Evolutionary conservation across 2,113 vertebrate species (phyloP), one percentile per base, ranked within the genome.

Genomic region (Sinocyclocheilus anophthalmus): DNA sequence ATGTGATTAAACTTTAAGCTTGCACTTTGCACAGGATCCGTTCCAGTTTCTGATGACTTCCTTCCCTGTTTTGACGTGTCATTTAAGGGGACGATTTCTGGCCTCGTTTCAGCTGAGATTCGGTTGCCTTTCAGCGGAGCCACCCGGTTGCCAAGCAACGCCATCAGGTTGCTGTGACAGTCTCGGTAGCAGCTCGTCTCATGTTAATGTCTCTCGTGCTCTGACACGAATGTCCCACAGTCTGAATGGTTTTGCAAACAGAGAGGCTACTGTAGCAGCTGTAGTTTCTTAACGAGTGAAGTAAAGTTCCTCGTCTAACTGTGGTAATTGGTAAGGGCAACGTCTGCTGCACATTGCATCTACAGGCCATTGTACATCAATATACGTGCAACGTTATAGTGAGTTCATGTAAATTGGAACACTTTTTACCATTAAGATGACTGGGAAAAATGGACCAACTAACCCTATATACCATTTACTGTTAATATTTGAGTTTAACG

Each of bases 91-190:
- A 76, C 50, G 12, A 24, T 39, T 33, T 61, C n/a, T 72, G 65
- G 45, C 63, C 67, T 11, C 16, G n/a, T 42, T 45, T 61, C 78
- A 59, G 53, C 30, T n/a, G 13, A 6, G 18, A 55, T 9, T 73
- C 69, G 6, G 82, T 73, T 37, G 18, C 77, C 69, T 81, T 39
- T 67, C 26, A 20, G 20, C 11, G 14, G 57, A 39, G 6, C 57
- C 22, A 37, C 57, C 55, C 20, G 24, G 85, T 86, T 86, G 85
- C 85, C 69, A 82, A 48, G 79, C 79, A 86, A 86, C 85, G 18
- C 57, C 55, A 65, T 83, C 59, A 76, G 30, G 73, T 76, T 45
- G 59, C 55, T 33, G 33, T 33, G 79, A 76, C 57, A 61, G 57
- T 39, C 6, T 39, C 39, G 37, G 37, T 59, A 55, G 57, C 76